These are phyloP conservation scores for Phymatocera aterrima DNA, from an alignment of 2,888 invertebrate genomes.

Conservation along the genomic window DNA sequence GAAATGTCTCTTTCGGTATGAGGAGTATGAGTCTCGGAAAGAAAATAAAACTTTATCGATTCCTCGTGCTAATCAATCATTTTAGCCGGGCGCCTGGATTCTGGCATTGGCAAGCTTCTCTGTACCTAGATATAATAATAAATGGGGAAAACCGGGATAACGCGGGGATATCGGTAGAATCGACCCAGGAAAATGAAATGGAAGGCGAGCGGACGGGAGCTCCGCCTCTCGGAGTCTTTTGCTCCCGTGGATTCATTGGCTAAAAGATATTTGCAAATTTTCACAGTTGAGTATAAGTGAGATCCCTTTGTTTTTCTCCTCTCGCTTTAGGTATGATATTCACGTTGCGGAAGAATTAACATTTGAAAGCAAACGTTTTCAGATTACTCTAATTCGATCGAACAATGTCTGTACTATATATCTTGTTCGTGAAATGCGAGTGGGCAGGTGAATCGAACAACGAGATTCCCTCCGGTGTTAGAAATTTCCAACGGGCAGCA, in stretches of 20 bases:
- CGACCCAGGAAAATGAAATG: conserved; percentile 9
- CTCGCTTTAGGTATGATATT: neutral
- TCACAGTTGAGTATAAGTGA: neutral
- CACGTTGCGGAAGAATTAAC: neutral
- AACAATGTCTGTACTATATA: neutral
- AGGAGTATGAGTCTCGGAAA: neutral
- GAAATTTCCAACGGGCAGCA: neutral
- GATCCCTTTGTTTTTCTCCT: neutral
- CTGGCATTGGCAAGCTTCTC: conserved; percentile 31
- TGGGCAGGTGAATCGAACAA: too few species aligned
- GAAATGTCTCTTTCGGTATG: neutral
- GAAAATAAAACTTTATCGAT: conserved; percentile 7
- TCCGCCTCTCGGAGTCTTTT: neutral
- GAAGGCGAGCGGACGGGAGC: neutral
- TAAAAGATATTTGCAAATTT: conserved; percentile 24
- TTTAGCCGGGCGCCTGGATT: conserved; percentile 10
- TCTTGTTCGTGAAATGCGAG: neutral
- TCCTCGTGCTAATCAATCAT: conserved; percentile 24
- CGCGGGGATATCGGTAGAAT: conserved; percentile 33
- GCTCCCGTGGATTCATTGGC: neutral
- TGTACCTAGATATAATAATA: too few species aligned
- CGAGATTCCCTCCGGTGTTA: conserved; percentile 10
- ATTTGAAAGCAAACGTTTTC: neutral
- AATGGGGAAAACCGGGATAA: conserved; percentile 3
- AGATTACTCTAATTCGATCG: neutral